Conservation (phyloP, 23 tunicate species). For the Ascidia mentula region DNA sequence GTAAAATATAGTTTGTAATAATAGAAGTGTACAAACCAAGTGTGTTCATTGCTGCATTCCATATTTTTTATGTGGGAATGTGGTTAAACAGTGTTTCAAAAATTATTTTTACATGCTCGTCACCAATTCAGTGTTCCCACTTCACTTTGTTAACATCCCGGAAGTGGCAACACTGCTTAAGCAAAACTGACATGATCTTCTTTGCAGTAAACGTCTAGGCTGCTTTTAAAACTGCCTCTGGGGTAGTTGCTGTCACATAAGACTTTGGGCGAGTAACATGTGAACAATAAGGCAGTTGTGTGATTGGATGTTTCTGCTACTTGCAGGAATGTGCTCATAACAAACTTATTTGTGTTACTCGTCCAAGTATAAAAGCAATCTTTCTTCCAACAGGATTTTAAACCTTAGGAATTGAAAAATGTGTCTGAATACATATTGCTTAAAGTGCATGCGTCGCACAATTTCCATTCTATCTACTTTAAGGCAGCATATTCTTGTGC, state of each 20-base stretch:
- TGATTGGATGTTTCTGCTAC: background rate
- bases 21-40: background rate
- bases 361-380: background rate
- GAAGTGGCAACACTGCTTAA: constrained; percentile 5
- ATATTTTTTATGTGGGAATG: no score
- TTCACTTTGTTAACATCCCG: background rate
- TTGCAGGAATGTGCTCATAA: background rate
- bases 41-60: no score
- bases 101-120: background rate
- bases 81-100: no score
- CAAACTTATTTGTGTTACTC: background rate
- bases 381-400: background rate
- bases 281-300: background rate
- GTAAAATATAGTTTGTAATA: no score
- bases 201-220: no score
- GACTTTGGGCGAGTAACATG: background rate
- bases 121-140: constrained; percentile 1
- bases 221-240: no score
- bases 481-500: constrained; percentile 2
- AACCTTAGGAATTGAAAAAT: background rate
- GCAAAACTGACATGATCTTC: background rate
- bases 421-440: background rate
- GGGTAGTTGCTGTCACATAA: no score
- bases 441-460: background rate
- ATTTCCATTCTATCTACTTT: no score